Evolutionary conservation across 2,888 invertebrate species (phyloP).

Genomic region (Fissipunctia ypsillon): DNA sequence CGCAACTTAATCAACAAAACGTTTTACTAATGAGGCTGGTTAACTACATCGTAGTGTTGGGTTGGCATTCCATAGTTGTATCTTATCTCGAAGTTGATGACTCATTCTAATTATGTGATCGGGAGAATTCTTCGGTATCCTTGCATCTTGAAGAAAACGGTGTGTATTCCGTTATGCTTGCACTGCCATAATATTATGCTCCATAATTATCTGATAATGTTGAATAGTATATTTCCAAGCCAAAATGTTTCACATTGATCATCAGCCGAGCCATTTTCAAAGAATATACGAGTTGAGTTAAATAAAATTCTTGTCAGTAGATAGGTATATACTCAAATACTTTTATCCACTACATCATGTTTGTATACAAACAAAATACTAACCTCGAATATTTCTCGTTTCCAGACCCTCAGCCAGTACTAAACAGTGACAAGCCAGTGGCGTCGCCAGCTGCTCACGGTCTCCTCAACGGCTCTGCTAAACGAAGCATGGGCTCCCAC

Average conservation of each 20-base stretch:
- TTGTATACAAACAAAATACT: neutral
- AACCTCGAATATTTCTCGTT: conserved; percentile 4
- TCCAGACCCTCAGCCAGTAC: conserved; percentile 75
- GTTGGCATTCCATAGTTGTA: conserved; percentile 25
- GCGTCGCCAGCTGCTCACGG: conserved; percentile 95
- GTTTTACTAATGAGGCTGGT: conserved; percentile 51
- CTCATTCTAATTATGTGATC: conserved; percentile 31
- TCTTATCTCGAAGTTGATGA: conserved; percentile 45
- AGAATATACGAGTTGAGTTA: too few species aligned
- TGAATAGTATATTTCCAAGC: too few species aligned
- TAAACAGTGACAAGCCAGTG: conserved; percentile 89
- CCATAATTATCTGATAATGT: too few species aligned
- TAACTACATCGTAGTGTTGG: conserved; percentile 32
- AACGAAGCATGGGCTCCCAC: conserved; percentile 93
- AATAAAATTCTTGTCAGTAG: too few species aligned
- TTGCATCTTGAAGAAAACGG: too few species aligned
- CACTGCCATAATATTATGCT: too few species aligned
- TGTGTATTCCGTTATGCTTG: too few species aligned
- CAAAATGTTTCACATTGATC: too few species aligned
- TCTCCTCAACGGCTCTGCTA: conserved; percentile 92
- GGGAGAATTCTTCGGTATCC: too few species aligned
- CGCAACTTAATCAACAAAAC: conserved; percentile 46
- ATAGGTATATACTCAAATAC: too few species aligned
- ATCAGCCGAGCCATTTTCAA: too few species aligned
- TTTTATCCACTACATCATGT: neutral